Base-by-base conservation (phyloP, 2,888 invertebrate species). In the Encarsia formosa region DNA sequence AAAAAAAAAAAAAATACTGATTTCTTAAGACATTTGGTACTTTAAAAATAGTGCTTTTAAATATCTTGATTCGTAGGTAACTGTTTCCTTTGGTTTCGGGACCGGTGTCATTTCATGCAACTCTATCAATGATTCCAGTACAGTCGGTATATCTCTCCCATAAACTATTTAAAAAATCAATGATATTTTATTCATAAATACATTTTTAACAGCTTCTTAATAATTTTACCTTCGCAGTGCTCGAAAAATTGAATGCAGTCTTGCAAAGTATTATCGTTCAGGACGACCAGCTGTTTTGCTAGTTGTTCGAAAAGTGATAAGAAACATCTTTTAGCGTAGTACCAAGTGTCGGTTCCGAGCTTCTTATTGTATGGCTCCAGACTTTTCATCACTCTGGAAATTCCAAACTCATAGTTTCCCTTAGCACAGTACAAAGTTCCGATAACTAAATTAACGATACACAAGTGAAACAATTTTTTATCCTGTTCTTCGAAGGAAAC, bases 391-490 rank as follows among this genome's bases (percentile, higher is more conserved):
- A 99, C 92, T 56, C 98, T 81, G 0, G 96, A 95, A 64, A 99
- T 90, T 1, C 99, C 99, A 75, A 99, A 99, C 74, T 99, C 98
- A 67, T 95, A 99, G 43, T 99, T 99, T 1, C 96, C 96, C 76
- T 98, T 99, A 2, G 97, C 92, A 70, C 98, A 99, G 73, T 99
- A 99, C 31, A 99, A 76, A 0, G 98, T 99, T 13, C 98, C 99
- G 59, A 99, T 99, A 0, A 99, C 98, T 45, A 99, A 81, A 75
- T 99, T 99, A 3, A 99, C 96, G 58, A 98, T 99, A 70, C 98
- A 99, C 45, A 97, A 79, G 70, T 99, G 99, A 75, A 88, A 94
- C 61, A 88, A 85, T 74, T 98, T 96, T 73, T 91, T 91, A 40
- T 94, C 91, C 0, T 93, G 92, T 63, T 93, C 92, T 68, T 94